Evolutionary conservation across 2,113 vertebrate genomes (phyloP).

Genomic region (Bos indicus): DNA sequence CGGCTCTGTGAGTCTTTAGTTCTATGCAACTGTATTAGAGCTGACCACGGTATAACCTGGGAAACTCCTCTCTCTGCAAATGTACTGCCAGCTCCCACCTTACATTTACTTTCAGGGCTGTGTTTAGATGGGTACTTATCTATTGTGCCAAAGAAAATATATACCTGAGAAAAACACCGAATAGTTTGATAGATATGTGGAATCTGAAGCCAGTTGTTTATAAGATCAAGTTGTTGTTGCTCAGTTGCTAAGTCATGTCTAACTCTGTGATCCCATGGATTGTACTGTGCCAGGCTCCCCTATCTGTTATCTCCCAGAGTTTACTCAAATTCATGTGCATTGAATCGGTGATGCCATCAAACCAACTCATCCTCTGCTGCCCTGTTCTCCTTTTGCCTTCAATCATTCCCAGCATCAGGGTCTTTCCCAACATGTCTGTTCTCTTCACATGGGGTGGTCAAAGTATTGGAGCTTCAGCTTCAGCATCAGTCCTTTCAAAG

Average conservation of each 20-base stretch:
- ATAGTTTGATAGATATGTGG: not conserved
- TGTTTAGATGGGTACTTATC: constrained; percentile 21
- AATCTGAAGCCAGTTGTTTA: constrained; percentile 14
- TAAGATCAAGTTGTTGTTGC: not conserved
- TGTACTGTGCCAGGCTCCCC: not conserved
- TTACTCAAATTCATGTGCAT: not conserved
- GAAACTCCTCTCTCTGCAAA: not conserved
- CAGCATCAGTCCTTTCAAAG: not conserved
- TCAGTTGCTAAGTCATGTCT: not conserved
- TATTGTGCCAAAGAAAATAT: constrained; percentile 20
- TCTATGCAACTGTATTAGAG: not conserved
- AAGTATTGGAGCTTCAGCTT: not conserved
- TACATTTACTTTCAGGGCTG: not conserved
- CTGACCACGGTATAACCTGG: not conserved
- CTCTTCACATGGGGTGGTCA: not conserved
- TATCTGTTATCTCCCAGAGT: not conserved
- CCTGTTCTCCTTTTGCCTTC: not conserved
- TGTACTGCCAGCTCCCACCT: not conserved
- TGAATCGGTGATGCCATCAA: not conserved
- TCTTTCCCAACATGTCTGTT: not conserved
- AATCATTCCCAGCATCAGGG: not conserved
- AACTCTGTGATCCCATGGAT: not conserved
- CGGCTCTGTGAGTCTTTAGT: not conserved
- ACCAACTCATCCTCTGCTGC: not conserved
- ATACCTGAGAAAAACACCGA: constrained; percentile 24